Percentiles rank a stretch among this genome's conserved stretches.
These are phyloP conservation scores for Acleris sparsana DNA, from an alignment of 2,888 invertebrate genomes.

Conservation along the genomic window DNA sequence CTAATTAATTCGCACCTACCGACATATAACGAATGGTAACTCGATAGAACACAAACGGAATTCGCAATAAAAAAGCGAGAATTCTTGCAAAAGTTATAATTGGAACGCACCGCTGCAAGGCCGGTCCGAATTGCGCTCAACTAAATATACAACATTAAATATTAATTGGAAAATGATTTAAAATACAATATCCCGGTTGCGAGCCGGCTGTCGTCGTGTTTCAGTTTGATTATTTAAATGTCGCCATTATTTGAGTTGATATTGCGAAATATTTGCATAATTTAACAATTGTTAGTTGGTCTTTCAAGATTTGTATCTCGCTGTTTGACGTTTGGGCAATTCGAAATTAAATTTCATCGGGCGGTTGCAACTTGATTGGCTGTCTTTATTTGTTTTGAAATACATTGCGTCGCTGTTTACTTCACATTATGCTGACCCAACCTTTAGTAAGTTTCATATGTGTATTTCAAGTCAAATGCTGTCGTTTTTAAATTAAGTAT, in stretches of 20 bases:
- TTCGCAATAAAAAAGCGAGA: slow-evolving; percentile 27
- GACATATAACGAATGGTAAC: slow-evolving; percentile 14
- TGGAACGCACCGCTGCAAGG: slow-evolving; percentile 35
- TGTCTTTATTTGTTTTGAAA: too few species aligned
- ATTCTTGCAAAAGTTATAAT: slow-evolving; percentile 32
- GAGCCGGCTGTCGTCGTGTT: slow-evolving; percentile 28
- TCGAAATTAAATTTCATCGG: background rate
- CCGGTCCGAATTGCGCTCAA: slow-evolving; percentile 16
- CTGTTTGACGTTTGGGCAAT: slow-evolving; percentile 1
- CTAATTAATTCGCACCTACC: slow-evolving; percentile 30
- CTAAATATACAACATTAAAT: slow-evolving; percentile 33
- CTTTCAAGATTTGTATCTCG: background rate
- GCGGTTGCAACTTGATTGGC: too few species aligned
- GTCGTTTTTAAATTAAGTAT: too few species aligned
- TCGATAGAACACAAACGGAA: slow-evolving; percentile 21
- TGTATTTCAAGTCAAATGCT: background rate
- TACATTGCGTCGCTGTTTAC: too few species aligned
- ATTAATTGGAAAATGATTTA: slow-evolving; percentile 35
- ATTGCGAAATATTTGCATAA: slow-evolving; percentile 29
- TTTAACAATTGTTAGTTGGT: slow-evolving; percentile 12
- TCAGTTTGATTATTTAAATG: slow-evolving; percentile 31
- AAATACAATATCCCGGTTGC: slow-evolving; percentile 28
- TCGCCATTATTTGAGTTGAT: slow-evolving; percentile 24
- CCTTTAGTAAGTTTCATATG: background rate
- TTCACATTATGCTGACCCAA: background rate